Conservation (phyloP, 2,888 invertebrate species). For the Saturnia pavonia region DNA sequence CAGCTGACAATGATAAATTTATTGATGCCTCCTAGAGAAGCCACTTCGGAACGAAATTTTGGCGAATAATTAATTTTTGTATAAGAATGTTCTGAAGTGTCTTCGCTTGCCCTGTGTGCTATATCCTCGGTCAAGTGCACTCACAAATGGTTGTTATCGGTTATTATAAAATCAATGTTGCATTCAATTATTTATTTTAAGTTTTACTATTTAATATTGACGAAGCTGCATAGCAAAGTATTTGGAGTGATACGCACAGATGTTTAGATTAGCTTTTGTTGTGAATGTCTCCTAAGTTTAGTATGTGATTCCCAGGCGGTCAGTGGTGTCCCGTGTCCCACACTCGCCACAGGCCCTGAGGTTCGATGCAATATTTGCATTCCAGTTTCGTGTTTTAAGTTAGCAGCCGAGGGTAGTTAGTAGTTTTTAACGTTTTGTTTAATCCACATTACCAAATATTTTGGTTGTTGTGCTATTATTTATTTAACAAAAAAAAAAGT, state of each 20-base stretch:
- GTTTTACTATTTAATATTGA: slow-evolving; percentile 60
- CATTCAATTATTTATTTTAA: slow-evolving; percentile 66
- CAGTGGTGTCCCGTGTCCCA: slow-evolving; percentile 31
- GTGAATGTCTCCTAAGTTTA: slow-evolving; percentile 58
- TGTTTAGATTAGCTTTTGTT: slow-evolving; percentile 61
- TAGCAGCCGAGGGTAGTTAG: slow-evolving; percentile 70
- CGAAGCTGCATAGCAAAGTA: slow-evolving; percentile 67
- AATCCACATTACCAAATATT: slow-evolving; percentile 78
- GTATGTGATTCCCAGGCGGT: slow-evolving; percentile 46
- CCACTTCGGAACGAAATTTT: slow-evolving; percentile 39
- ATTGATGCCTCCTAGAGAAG: slow-evolving; percentile 50
- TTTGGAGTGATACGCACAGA: slow-evolving; percentile 78
- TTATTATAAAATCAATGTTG: slow-evolving; percentile 73
- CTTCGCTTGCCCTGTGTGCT: slow-evolving; percentile 64
- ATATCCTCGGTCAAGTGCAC: slow-evolving; percentile 71
- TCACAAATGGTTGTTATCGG: slow-evolving; percentile 77
- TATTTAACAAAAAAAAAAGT: background rate
- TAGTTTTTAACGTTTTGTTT: slow-evolving; percentile 72
- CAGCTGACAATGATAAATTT: slow-evolving; percentile 67
- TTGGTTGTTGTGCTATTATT: slow-evolving; percentile 77
- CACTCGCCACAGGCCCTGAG: slow-evolving; percentile 56
- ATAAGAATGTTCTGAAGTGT: slow-evolving; percentile 42
- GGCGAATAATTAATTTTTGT: slow-evolving; percentile 34
- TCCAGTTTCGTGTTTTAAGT: slow-evolving; percentile 77
- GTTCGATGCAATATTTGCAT: slow-evolving; percentile 82